Conservation (phyloP, 1,140 invertebrate species). For the Drosophila fuyamai region DNA sequence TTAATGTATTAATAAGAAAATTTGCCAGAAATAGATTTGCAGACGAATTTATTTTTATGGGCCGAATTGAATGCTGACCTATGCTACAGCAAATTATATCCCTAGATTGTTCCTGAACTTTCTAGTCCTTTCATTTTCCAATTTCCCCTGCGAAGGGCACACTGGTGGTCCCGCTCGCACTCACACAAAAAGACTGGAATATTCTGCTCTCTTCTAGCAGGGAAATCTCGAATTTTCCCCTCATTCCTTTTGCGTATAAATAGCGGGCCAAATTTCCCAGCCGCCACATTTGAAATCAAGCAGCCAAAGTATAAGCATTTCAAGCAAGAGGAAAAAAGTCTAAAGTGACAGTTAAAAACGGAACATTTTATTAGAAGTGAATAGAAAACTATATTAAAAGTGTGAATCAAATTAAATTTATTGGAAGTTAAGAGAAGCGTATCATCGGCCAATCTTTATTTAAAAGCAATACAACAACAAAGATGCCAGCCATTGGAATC, state of each 20-base stretch:
- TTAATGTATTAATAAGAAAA: neutral
- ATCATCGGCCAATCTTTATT: neutral
- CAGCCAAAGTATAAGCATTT: slow-evolving; percentile 23
- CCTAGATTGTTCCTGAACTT: slow-evolving; percentile 2
- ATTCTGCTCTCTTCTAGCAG: slow-evolving; percentile 21
- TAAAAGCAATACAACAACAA: slow-evolving; percentile 57
- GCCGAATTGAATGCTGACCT: neutral
- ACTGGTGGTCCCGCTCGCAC: slow-evolving; percentile 17
- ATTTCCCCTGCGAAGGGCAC: slow-evolving; percentile 8
- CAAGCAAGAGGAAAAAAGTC: slow-evolving; percentile 4
- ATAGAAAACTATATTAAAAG: neutral
- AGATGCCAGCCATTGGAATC: slow-evolving; percentile 89
- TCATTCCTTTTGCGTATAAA: slow-evolving; percentile 44
- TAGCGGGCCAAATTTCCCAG: slow-evolving; percentile 30
- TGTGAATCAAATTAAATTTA: neutral
- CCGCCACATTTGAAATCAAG: slow-evolving; percentile 41
- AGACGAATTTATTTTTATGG: neutral
- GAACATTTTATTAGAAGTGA: slow-evolving; percentile 3
- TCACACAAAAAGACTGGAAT: slow-evolving; percentile 3
- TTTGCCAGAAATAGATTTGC: neutral
- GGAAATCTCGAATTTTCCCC: slow-evolving; percentile 46
- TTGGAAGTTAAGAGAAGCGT: neutral
- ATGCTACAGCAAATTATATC: neutral
- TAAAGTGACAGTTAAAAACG: slow-evolving; percentile 5
- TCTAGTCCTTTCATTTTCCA: slow-evolving; percentile 88